These are phyloP conservation scores for Synergus gifuensis DNA, from an alignment of 2,888 invertebrate species.

Conservation along the genomic window DNA sequence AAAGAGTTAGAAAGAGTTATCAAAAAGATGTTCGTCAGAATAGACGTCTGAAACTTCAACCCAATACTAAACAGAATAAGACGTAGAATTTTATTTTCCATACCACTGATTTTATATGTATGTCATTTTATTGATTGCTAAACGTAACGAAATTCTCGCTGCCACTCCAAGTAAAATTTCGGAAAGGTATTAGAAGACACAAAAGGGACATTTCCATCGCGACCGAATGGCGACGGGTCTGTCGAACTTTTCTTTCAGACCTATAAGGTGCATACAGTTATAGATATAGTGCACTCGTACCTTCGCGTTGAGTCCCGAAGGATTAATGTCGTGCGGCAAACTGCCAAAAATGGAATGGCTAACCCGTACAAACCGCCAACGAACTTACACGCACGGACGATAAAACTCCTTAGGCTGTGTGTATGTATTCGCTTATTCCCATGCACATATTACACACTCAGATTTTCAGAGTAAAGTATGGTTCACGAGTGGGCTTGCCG, in stretches of 20 bases:
- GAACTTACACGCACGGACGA: conserved; percentile 31
- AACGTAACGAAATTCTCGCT: background rate
- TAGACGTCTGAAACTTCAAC: too few relatives aligned
- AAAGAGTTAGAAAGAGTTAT: too few relatives aligned
- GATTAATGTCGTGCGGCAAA: conserved; percentile 72
- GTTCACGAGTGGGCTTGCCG: conserved; percentile 25
- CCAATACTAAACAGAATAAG: too few relatives aligned
- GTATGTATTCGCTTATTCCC: background rate
- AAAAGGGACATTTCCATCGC: background rate
- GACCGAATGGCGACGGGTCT: background rate
- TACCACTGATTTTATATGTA: too few relatives aligned
- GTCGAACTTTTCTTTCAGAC: conserved; percentile 8
- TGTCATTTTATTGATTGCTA: background rate
- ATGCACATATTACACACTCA: conserved; percentile 34
- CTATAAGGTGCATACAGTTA: background rate
- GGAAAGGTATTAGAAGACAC: background rate
- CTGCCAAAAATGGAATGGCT: conserved; percentile 71
- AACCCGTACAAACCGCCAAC: conserved; percentile 60
- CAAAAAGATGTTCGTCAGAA: too few relatives aligned
- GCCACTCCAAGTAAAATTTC: background rate
- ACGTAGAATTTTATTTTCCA: too few relatives aligned
- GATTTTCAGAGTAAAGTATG: background rate
- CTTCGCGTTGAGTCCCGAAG: conserved; percentile 63
- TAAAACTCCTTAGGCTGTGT: conserved; percentile 15
- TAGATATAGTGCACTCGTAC: conserved; percentile 29